These are phyloP conservation scores for Palythoa caribaeorum DNA, from an alignment of 92 coral and sea anemone species.

Conservation along the genomic window DNA sequence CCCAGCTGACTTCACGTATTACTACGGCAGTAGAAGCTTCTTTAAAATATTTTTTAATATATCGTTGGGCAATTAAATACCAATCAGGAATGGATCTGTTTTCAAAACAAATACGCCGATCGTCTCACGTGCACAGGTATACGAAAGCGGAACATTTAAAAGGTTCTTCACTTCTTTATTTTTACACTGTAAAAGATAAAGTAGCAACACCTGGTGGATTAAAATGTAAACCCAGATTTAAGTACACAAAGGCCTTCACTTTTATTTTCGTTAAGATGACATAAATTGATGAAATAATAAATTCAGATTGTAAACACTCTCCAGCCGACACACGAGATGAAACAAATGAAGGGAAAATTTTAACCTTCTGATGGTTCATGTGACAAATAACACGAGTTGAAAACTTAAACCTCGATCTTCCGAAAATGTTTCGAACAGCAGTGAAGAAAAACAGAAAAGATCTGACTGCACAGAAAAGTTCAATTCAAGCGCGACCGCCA, in stretches of 20 bases:
- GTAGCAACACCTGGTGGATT: slow-evolving; percentile 12
- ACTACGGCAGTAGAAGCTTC: background rate
- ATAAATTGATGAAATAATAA: slow-evolving; percentile 12
- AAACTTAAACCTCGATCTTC: slow-evolving; percentile 19
- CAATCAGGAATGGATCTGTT: slow-evolving; percentile 6
- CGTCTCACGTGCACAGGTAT: background rate
- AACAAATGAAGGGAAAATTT: background rate
- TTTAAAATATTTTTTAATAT: background rate
- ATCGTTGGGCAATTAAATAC: background rate
- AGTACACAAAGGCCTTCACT: slow-evolving; percentile 14
- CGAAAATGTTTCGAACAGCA: slow-evolving; percentile 25
- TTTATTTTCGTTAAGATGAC: background rate
- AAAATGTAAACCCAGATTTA: background rate
- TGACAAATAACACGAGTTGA: background rate
- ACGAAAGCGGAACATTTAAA: background rate
- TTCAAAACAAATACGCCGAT: background rate
- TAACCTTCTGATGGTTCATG: slow-evolving; percentile 32
- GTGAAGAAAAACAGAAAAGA: slow-evolving; percentile 55
- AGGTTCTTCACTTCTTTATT: background rate
- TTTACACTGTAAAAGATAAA: background rate
- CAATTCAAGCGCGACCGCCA: slow-evolving; percentile 73
- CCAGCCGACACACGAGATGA: slow-evolving; percentile 32
- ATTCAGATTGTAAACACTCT: slow-evolving; percentile 27
- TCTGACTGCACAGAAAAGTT: slow-evolving; percentile 12
- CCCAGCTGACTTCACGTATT: background rate